A percentile compares a stretch with the other conserved stretches of the same genome.
phyloP scores from a whole-genome alignment of 2,888 invertebrate genomes.

The Dasypolia templi region DNA sequence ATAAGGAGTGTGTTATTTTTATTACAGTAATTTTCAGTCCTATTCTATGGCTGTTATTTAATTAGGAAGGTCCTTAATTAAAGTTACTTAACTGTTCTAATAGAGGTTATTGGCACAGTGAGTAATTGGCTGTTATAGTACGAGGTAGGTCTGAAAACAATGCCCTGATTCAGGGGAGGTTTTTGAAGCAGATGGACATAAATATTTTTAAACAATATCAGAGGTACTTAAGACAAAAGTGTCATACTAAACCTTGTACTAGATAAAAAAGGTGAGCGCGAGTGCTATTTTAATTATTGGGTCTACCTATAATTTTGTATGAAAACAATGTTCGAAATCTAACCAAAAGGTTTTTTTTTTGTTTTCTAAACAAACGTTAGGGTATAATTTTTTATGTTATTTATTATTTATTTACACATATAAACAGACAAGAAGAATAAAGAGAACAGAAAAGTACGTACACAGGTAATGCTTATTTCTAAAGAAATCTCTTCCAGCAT shows the following conservation, averaged over 20 bases:
- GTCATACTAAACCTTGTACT: not conserved
- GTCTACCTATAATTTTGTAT: not conserved
- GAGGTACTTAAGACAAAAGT: too few species aligned
- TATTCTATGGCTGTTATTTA: not conserved
- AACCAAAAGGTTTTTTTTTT: too few species aligned
- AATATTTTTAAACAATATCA: too few species aligned
- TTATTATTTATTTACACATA: too few species aligned
- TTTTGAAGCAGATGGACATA: too few species aligned
- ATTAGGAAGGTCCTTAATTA: not conserved
- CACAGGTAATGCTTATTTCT: too few species aligned
- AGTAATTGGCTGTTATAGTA: not conserved
- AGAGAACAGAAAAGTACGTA: too few species aligned
- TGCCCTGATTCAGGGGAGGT: not conserved
- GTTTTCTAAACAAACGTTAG: too few species aligned
- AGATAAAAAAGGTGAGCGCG: not conserved
- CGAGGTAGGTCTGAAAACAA: too few species aligned
- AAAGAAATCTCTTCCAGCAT: too few species aligned
- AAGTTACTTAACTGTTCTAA: not conserved
- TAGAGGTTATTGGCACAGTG: not conserved
- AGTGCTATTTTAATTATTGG: not conserved
- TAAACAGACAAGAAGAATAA: too few species aligned
- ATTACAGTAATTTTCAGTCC: constrained; percentile 62
- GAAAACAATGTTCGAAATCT: not conserved
- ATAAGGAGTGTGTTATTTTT: constrained; percentile 76
- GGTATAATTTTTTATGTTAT: too few species aligned